Percentiles rank a stretch among this genome's conserved stretches.
These are phyloP conservation scores for Bradynema listronoti DNA, from an alignment of 1,140 invertebrate genomes.

Conservation along the genomic window DNA sequence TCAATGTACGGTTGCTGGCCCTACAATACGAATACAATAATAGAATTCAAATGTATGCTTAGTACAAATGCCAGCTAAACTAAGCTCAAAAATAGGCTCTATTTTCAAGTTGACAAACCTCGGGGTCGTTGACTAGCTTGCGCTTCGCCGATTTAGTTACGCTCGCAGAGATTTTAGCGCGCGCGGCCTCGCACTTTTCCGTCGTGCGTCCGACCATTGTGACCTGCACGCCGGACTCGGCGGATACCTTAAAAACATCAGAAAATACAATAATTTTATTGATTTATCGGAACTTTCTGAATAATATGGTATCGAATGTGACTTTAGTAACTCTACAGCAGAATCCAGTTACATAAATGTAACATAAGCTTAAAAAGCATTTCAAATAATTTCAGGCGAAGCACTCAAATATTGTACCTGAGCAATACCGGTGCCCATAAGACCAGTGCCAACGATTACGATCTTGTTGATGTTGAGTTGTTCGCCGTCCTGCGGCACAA, in stretches of 20 bases:
- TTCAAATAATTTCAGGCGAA: background rate
- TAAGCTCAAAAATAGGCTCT: background rate
- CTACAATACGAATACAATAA: slow-evolving; percentile 21
- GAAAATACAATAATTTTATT: slow-evolving; percentile 67
- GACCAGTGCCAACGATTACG: slow-evolving; percentile 74
- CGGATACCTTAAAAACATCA: slow-evolving; percentile 17
- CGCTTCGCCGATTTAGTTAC: slow-evolving; percentile 26
- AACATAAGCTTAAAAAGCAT: background rate
- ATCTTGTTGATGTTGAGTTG: slow-evolving; percentile 72
- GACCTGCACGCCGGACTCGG: slow-evolving; percentile 35
- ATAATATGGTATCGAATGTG: slow-evolving; percentile 22
- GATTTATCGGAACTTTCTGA: slow-evolving; percentile 63
- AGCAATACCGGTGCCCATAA: slow-evolving; percentile 82
- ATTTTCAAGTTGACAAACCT: slow-evolving; percentile 65
- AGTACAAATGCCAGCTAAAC: slow-evolving; percentile 8
- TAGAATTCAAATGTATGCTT: slow-evolving; percentile 18
- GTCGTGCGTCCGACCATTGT: slow-evolving; percentile 33
- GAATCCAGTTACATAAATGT: background rate
- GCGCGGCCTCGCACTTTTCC: slow-evolving; percentile 33
- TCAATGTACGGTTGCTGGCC: background rate
- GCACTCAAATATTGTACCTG: slow-evolving; percentile 64
- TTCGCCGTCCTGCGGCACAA: too few species aligned
- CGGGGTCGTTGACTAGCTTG: slow-evolving; percentile 20
- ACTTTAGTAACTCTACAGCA: background rate
- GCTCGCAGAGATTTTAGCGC: slow-evolving; percentile 24